These are phyloP conservation scores for Gadus macrocephalus DNA, from an alignment of 2,113 vertebrate genomes.

Conservation along the genomic window DNA sequence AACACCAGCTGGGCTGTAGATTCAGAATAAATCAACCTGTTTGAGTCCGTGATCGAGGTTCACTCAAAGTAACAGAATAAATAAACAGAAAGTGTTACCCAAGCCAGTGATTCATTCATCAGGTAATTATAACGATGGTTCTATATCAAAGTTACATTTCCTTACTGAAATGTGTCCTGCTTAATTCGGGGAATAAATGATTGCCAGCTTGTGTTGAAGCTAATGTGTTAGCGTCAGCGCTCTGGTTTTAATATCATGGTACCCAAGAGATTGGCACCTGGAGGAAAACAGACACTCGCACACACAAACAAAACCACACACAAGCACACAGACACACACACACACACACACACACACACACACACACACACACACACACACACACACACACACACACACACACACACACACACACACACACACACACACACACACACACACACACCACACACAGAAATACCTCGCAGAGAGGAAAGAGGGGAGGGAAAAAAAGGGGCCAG, in stretches of 20 bases:
- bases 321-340: conserved; percentile 34
- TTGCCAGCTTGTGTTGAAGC: conserved; percentile 28
- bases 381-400: conserved; percentile 35
- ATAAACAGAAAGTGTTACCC: too few species aligned
- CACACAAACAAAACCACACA: background rate
- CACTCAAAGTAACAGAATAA: too few species aligned
- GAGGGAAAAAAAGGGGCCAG: conserved; percentile 27
- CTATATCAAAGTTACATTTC: conserved; percentile 55
- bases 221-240: conserved; percentile 49
- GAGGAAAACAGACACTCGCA: conserved; percentile 51
- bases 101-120: conserved; percentile 66
- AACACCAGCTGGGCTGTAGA: too few species aligned
- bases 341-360: conserved; percentile 19
- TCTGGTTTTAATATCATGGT: conserved; percentile 68
- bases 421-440: too few species aligned
- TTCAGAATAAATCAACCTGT: too few species aligned
- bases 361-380: too few species aligned
- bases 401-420: conserved; percentile 19
- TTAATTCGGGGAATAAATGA: conserved; percentile 69
- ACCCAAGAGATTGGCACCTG: conserved; percentile 65
- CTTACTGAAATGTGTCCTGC: conserved; percentile 44
- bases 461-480: background rate
- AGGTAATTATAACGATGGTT: conserved; percentile 28
- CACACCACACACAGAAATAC: too few species aligned
- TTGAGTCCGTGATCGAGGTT: too few species aligned